A percentile compares a stretch with the other conserved stretches of the same genome.
Evolutionary conservation across 1,140 invertebrate species (phyloP).

Genomic region (Brachystomella parvula): DNA sequence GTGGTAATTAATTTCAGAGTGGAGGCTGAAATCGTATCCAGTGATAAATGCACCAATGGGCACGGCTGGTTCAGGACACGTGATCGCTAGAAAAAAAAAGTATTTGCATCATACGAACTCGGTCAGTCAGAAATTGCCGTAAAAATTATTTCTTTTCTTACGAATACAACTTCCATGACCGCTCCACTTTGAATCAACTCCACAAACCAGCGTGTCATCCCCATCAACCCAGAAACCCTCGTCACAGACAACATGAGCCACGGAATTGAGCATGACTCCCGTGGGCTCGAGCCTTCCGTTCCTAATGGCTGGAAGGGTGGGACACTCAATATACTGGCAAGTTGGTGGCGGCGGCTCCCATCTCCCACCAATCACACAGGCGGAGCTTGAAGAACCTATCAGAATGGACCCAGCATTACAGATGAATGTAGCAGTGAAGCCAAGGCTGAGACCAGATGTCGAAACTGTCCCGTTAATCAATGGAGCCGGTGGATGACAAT

Average conservation of each 20-base stretch:
- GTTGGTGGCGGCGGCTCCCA: slow-evolving; percentile 70
- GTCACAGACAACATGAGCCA: slow-evolving; percentile 68
- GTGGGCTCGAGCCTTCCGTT: slow-evolving; percentile 66
- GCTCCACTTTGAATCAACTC: slow-evolving; percentile 77
- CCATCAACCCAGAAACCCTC: slow-evolving; percentile 43
- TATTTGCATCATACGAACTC: too few species aligned
- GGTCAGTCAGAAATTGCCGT: neutral
- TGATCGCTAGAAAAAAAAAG: slow-evolving; percentile 69
- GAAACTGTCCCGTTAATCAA: slow-evolving; percentile 64
- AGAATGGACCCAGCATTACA: slow-evolving; percentile 78
- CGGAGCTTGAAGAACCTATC: slow-evolving; percentile 67
- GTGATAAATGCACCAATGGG: slow-evolving; percentile 72
- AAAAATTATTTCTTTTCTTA: slow-evolving; percentile 46
- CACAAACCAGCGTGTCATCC: slow-evolving; percentile 58
- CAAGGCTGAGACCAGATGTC: slow-evolving; percentile 60
- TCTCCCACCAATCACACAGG: slow-evolving; percentile 68
- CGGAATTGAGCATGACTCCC: slow-evolving; percentile 57
- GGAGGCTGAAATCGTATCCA: slow-evolving; percentile 76
- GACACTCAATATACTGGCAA: slow-evolving; percentile 81
- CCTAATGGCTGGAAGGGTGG: slow-evolving; percentile 64
- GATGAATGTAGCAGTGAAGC: slow-evolving; percentile 66
- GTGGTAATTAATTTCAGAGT: slow-evolving; percentile 75
- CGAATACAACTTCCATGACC: slow-evolving; percentile 70
- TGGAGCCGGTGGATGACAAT: slow-evolving; percentile 69
- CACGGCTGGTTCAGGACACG: slow-evolving; percentile 77